These are phyloP conservation scores for Cossypha caffra DNA, from an alignment of 2,797 vertebrate species.

Conservation along the genomic window DNA sequence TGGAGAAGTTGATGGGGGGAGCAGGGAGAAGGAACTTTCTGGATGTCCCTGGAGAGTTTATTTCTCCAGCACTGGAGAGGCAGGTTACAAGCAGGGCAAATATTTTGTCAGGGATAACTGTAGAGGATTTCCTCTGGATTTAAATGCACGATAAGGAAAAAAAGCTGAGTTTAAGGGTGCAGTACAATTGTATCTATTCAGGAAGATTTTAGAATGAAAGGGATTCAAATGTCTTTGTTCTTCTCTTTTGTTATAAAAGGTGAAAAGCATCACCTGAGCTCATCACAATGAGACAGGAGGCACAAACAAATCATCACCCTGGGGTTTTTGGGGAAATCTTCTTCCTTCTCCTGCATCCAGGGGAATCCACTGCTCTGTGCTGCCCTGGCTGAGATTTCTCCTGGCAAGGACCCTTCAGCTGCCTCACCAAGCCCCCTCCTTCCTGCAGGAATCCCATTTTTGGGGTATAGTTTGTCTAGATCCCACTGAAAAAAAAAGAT, in stretches of 20 bases:
- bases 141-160: neutral
- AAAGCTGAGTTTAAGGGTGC: neutral
- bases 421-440: neutral
- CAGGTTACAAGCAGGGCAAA: neutral
- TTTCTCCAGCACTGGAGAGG: neutral
- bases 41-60: neutral
- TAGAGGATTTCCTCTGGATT: neutral
- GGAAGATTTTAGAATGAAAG: neutral
- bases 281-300: neutral
- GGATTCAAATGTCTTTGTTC: neutral
- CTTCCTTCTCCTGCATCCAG: neutral
- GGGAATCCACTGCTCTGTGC: neutral
- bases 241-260: neutral
- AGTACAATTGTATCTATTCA: neutral
- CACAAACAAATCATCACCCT: neutral
- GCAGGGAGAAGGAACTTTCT: neutral
- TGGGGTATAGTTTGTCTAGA: neutral
- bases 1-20: rapidly evolving
- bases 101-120: neutral
- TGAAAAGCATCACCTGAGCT: neutral
- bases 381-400: neutral
- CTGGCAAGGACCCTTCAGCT: neutral
- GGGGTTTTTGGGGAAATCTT: neutral
- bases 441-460: neutral
- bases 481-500: neutral